These are phyloP conservation scores for Scaptomyza hsui DNA, from an alignment of 1,140 invertebrate genomes.

Conservation along the genomic window DNA sequence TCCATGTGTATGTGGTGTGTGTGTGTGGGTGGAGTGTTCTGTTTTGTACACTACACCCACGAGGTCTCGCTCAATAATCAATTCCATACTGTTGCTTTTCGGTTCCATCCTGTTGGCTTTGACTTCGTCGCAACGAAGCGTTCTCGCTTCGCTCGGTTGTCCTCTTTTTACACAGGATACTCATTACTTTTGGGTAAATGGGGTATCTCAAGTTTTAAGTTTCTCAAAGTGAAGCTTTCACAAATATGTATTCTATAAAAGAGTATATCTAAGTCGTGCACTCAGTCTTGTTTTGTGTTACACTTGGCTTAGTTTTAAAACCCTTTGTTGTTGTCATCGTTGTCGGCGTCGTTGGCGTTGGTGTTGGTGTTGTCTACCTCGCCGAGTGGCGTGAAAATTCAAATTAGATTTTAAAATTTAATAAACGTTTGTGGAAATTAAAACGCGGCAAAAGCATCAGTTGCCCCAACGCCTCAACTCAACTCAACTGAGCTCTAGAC, in stretches of 20 bases:
- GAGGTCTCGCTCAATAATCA: slow-evolving; percentile 48
- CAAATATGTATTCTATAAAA: neutral
- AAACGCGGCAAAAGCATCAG: slow-evolving; percentile 65
- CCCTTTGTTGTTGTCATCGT: slow-evolving; percentile 34
- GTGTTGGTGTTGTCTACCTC: slow-evolving; percentile 16
- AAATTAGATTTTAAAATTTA: slow-evolving; percentile 82
- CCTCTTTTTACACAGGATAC: slow-evolving; percentile 19
- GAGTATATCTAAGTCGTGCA: neutral
- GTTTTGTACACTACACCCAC: slow-evolving; percentile 11
- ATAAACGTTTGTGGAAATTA: slow-evolving; percentile 75
- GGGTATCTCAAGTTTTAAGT: too few species aligned
- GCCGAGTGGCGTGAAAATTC: slow-evolving; percentile 72
- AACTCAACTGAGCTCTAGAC: neutral
- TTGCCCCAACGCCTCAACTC: slow-evolving; percentile 26
- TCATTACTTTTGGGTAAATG: neutral
- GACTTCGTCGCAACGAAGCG: slow-evolving; percentile 18
- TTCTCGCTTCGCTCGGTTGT: slow-evolving; percentile 26
- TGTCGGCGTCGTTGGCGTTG: slow-evolving; percentile 12
- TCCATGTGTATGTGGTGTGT: neutral
- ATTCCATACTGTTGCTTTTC: slow-evolving; percentile 56
- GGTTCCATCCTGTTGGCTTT: slow-evolving; percentile 56
- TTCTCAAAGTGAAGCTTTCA: too few species aligned
- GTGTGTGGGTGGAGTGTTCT: slow-evolving; percentile 10
- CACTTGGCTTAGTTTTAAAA: slow-evolving; percentile 65
- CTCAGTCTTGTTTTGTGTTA: slow-evolving; percentile 44